These are phyloP conservation scores for Diprion similis DNA, from an alignment of 1,140 invertebrate genomes.

Conservation along the genomic window DNA sequence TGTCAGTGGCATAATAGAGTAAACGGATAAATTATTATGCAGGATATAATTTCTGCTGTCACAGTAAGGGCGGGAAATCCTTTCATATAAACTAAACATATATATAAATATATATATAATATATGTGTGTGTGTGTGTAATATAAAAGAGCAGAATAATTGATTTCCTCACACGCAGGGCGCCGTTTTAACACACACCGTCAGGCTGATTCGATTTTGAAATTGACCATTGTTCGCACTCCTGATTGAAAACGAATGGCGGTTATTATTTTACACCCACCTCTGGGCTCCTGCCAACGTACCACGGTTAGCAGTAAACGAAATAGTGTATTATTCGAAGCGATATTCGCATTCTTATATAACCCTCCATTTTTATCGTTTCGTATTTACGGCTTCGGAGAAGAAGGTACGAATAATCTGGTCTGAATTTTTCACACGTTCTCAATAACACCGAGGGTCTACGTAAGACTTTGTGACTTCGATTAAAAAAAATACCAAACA, in stretches of 20 bases:
- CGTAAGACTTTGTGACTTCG: too few relatives aligned
- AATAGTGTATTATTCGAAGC: not conserved
- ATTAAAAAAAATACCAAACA: too few relatives aligned
- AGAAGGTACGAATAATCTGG: too few relatives aligned
- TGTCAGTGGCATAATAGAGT: too few relatives aligned
- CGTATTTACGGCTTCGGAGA: not conserved
- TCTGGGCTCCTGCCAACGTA: not conserved
- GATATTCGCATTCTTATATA: not conserved
- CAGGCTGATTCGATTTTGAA: not conserved
- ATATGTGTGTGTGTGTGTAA: too few relatives aligned
- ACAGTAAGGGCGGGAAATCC: too few relatives aligned
- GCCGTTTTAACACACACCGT: not conserved
- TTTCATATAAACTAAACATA: too few relatives aligned
- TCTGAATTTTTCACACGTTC: too few relatives aligned
- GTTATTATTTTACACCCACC: not conserved
- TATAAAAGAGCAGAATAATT: not conserved
- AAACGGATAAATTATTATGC: too few relatives aligned
- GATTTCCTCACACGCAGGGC: not conserved
- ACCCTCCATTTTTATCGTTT: not conserved
- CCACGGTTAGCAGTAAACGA: not conserved
- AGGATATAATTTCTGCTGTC: too few relatives aligned
- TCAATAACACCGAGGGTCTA: too few relatives aligned
- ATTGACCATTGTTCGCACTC: conserved; percentile 10
- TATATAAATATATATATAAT: too few relatives aligned
- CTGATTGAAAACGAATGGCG: conserved; percentile 6